Percentiles rank a stretch among this genome's conserved stretches.
Conservation (phyloP, 2,888 invertebrate genomes). For the Pocota personata region DNA sequence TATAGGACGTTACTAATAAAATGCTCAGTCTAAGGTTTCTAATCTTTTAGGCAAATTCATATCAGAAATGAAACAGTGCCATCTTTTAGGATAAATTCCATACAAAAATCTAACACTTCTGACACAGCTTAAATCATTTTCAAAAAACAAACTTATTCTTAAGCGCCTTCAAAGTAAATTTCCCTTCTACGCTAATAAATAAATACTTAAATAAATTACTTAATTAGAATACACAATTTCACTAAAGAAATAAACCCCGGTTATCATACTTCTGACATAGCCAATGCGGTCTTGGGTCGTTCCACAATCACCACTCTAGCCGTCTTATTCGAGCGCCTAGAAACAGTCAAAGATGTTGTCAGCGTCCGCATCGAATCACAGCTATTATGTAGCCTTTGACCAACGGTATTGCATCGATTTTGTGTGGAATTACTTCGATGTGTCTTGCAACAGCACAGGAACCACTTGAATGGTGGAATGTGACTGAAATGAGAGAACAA, state of each 20-base stretch:
- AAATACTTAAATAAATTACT: constrained; percentile 75
- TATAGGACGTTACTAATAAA: too few relatives aligned
- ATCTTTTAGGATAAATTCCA: too few relatives aligned
- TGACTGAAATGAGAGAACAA: constrained; percentile 76
- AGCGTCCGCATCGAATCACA: constrained; percentile 82
- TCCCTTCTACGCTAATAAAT: constrained; percentile 62
- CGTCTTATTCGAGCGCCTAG: constrained; percentile 80
- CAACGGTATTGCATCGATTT: constrained; percentile 81
- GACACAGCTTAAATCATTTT: too few relatives aligned
- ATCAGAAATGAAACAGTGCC: too few relatives aligned
- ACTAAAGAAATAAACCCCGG: constrained; percentile 74
- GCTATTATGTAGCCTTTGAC: constrained; percentile 82
- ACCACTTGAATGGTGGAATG: constrained; percentile 88
- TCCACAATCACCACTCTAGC: constrained; percentile 81
- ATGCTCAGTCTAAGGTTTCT: too few relatives aligned
- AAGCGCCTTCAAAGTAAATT: not conserved
- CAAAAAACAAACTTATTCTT: too few relatives aligned
- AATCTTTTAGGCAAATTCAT: too few relatives aligned
- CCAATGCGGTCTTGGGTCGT: constrained; percentile 78
- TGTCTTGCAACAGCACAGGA: constrained; percentile 84
- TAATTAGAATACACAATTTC: constrained; percentile 72
- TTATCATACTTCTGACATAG: constrained; percentile 83
- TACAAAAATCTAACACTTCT: too few relatives aligned
- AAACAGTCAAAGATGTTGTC: constrained; percentile 82
- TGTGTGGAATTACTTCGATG: constrained; percentile 79